Evolutionary conservation across 2,113 vertebrate genomes (phyloP), one percentile per base, ranked within the genome.

Genomic region (Orcinus orca): DNA sequence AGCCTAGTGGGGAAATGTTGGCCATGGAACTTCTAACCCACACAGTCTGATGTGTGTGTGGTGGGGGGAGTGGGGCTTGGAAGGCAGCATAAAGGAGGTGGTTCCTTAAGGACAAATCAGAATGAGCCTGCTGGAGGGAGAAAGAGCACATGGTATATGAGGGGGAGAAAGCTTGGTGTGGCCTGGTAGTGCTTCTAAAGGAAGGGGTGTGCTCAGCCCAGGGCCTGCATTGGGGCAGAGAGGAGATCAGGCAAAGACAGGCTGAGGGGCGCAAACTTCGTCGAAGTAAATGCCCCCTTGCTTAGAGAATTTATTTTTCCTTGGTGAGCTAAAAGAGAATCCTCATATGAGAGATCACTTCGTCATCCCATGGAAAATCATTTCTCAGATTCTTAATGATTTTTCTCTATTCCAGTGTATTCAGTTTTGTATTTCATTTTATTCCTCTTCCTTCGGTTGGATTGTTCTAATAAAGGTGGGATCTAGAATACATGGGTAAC

Each of bases 351-450:
- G 31, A 91, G 26, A 62, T 36, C 36, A 76, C 79, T 95, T 96
- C 9, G 44, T 95, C 20, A 31, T 85, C 11, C 29, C 60, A 81
- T 3, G 20, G 36, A 76, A 80, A 29, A 44, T 80, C 1, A 20
- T 38, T 91, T 88, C 74, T 90, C 13, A 25, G 29, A 41, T 92
- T 90, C n/a, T 71, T 90, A 88, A 36, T 77, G 81, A 85, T 36
- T 31, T 93, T n/a, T 90, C 13, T 90, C 31, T 94, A 23, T 14
- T 50, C 20, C 5, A 38, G 31, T 63, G 23, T 81, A 21, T 79
- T 95, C 50, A 93, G 23, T 91, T 96, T 91, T 82, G 4, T n/a
- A 55, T 95, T 77, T 5, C 47, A 44, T 76, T 89, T 67, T 70
- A 63, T 53, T 85, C 44, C 8, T 81, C 70, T 94, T 93, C 90